Base-by-base conservation (phyloP, 92 coral and sea anemone species). In the Phenganax stokvisi region DNA sequence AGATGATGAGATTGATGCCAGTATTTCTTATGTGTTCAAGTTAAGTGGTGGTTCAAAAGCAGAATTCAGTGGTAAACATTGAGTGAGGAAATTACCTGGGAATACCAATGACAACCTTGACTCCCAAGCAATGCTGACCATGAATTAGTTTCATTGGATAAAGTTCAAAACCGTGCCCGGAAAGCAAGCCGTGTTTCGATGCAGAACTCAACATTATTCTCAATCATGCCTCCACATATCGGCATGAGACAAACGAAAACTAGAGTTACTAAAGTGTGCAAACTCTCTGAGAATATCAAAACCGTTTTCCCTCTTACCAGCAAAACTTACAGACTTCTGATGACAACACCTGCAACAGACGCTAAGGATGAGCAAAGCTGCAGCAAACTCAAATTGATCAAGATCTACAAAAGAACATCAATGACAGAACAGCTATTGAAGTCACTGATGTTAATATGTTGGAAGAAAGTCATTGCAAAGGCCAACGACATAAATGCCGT, bases 1-100 rank as follows among this genome's bases (percentile, higher is more conserved):
- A 44, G 63, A 74, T 74, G 64, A 74, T 30, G 63, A 53, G 57
- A 74, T 54, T 74, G 63, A 54, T 56, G 79, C 79, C 9, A 63
- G 79, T 54, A 74, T 74, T 56, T 6, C n/a, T 29, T 74, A 51
- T 55, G 37, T 64, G 0, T 30, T 25, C 60, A 74, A 53, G 57
- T 54, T 74, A 5, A 44, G 79, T 1, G 79, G 79, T 20, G 58
- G 47, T 53, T 58, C 57, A 52, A 58, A 72, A 16, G 77, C 77
- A 44, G 77, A 72, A 72, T 72, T 72, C 54, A 72, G 9, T 6
- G 3, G 57, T 72, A 72, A 72, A 16, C 77, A 72, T 53, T 57
- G 55, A 1, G 57, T 72, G 57, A 72, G 57, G 47, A 72, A 28
- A 53, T 57, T 13, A 6, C 77, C n/a, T 13, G 52, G 77, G 20